Evolutionary conservation across 2,113 vertebrate genomes (phyloP), one percentile per base, ranked within the genome.

Genomic region (Clarias macrocephalus): DNA sequence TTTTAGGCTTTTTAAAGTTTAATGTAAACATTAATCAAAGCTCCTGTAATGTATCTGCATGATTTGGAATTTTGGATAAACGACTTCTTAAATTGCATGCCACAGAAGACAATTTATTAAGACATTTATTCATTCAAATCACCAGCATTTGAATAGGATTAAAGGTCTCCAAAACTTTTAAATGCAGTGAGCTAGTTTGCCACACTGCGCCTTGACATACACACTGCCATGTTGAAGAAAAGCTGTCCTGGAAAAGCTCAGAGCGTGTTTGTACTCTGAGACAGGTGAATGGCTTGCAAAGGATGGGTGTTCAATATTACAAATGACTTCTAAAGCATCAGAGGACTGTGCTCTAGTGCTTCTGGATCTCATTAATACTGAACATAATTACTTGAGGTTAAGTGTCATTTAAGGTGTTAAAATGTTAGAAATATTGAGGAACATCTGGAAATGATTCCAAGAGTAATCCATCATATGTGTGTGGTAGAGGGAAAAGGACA

Each of bases 381-480:
- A 85, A 33, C 60, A 85, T 79, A 57, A 66, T 85, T 79, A 56
- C 56, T 28, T 23, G 60, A 65, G 60, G 73, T 65, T 85, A 85
- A 85, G 75, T 85, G 84, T 66, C 84, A 76, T 85, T 85, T 85
- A 63, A 85, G 60, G 54, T 85, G 84, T 79, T 62, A 76, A 86
- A 72, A 86, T 72, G 54, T 86, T 85, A 65, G 65, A 86, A 59
- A 60, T 82, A 73, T 72, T 72, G 54, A 70, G 21, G 3, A 30
- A 68, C 81, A 83, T 83, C 81, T 83, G 81, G 81, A 66, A 83
- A 66, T 83, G 62, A 83, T 83, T 83, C 62, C 81, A 25, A 21
- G 81, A 66, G 81, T 83, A 48, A 83, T 83, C 76, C 37, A 86
- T 89, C 37, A 56, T 87, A 52, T 73, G 83, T 89, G 80, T 88